Conservation (phyloP, 2,797 vertebrate genomes). For the Parotocinclus haroldoi region DNA sequence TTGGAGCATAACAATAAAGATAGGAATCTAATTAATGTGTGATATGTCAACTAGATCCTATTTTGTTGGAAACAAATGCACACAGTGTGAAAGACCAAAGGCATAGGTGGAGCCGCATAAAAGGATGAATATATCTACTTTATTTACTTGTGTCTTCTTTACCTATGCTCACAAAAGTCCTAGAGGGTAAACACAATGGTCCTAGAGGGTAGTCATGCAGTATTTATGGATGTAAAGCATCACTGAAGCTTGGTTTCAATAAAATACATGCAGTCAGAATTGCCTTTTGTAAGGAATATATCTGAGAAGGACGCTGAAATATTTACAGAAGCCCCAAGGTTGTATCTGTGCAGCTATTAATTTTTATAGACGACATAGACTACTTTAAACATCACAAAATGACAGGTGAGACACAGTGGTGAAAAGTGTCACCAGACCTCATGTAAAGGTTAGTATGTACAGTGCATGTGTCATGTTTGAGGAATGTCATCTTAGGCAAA, state of each 20-base stretch:
- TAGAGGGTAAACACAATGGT: too few relatives aligned
- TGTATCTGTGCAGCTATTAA: conserved; percentile 10
- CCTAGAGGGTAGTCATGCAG: too few relatives aligned
- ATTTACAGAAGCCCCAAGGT: conserved; percentile 25
- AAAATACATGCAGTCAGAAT: conserved; percentile 16
- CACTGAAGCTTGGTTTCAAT: conserved; percentile 1
- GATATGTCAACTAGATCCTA: conserved; percentile 45
- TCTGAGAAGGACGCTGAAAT: conserved; percentile 5
- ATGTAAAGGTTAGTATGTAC: conserved; percentile 27
- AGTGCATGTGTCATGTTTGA: too few relatives aligned
- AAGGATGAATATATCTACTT: too few relatives aligned
- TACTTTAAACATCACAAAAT: conserved; percentile 17
- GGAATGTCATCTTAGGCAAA: too few relatives aligned
- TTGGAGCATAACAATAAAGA: conserved; percentile 42
- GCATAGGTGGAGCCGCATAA: background rate
- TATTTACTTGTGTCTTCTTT: too few relatives aligned
- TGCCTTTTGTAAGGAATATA: conserved; percentile 17
- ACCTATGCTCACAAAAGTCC: too few relatives aligned
- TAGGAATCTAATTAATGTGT: conserved; percentile 50
- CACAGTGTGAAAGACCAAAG: conserved; percentile 23
- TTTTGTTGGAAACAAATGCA: conserved; percentile 48
- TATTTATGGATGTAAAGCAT: conserved; percentile 6
- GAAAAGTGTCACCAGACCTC: conserved; percentile 21
- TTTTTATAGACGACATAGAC: conserved; percentile 31
- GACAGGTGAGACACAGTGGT: conserved; percentile 9